Evolutionary conservation across 2,888 invertebrate species (phyloP).

Genomic region (Amblyjoppa proteus): DNA sequence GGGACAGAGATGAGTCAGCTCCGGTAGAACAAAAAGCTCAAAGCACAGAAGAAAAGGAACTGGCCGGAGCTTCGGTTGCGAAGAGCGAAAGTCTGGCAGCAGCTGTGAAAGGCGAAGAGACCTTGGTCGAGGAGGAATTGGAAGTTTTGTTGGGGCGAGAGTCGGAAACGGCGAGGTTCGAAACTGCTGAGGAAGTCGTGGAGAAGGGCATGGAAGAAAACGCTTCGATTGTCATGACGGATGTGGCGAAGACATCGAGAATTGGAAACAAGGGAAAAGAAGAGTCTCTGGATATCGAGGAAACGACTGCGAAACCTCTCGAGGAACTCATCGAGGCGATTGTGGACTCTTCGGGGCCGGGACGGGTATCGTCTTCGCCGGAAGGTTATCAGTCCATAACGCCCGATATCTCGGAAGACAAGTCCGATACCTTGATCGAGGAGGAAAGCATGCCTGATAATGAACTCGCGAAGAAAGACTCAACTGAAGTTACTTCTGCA

Average conservation of each 20-base stretch:
- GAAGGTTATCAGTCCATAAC: constrained; percentile 59
- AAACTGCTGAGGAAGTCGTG: constrained; percentile 3
- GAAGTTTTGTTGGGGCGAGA: constrained; percentile 20
- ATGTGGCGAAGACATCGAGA: constrained; percentile 68
- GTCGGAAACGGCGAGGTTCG: background rate
- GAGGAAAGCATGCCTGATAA: constrained; percentile 19
- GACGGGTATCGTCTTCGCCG: constrained; percentile 58
- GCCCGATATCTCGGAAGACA: constrained; percentile 56
- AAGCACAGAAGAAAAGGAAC: constrained; percentile 16
- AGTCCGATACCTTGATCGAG: constrained; percentile 45
- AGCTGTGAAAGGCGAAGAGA: constrained; percentile 30
- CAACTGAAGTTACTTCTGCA: constrained; percentile 12
- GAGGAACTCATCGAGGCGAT: constrained; percentile 78
- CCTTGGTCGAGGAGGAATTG: constrained; percentile 29
- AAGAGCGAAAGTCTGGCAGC: constrained; percentile 25
- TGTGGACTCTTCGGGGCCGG: constrained; percentile 67
- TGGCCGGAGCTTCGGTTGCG: constrained; percentile 19
- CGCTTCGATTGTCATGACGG: constrained; percentile 62
- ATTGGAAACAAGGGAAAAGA: constrained; percentile 68
- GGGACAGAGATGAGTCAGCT: constrained; percentile 73
- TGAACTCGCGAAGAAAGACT: background rate
- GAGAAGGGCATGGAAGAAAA: constrained; percentile 39
- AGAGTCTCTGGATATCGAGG: constrained; percentile 74
- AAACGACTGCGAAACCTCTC: constrained; percentile 74
- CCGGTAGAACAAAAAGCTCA: constrained; percentile 57